A percentile compares a stretch with the other conserved stretches of the same genome.
Evolutionary conservation across 2,113 vertebrate genomes (phyloP).

Genomic region (Callaeas wilsoni): DNA sequence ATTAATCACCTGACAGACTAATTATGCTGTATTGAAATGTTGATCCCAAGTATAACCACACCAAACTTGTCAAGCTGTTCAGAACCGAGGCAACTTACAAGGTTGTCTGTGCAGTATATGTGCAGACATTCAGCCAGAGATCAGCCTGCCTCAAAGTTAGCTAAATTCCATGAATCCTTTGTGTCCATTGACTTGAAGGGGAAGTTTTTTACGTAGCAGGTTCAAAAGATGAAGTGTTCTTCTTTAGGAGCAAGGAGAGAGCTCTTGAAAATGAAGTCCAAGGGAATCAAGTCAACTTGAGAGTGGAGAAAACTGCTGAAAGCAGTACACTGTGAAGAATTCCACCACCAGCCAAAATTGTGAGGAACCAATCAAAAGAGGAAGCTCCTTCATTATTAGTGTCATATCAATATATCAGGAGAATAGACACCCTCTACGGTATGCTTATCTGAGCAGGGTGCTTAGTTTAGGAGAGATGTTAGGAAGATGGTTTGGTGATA

Average conservation of each 20-base stretch:
- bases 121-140: not conserved
- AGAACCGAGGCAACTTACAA: accelerated
- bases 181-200: not conserved
- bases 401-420: not conserved
- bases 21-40: not conserved
- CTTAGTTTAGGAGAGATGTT: not conserved
- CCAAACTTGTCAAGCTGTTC: not conserved
- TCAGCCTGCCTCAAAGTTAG: not conserved
- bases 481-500: not conserved
- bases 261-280: not conserved
- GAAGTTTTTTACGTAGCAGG: not conserved
- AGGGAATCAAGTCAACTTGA: not conserved
- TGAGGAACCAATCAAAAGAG: not conserved
- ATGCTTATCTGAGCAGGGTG: not conserved
- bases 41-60: not conserved
- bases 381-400: not conserved
- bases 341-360: not conserved
- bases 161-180: not conserved
- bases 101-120: accelerated
- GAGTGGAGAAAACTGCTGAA: not conserved
- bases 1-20: conserved; percentile 28
- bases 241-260: not conserved
- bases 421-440: not conserved
- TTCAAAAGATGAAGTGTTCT: not conserved
- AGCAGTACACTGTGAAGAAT: not conserved